A percentile compares a stretch with the other conserved stretches of the same genome.
Conservation (phyloP, 2,888 invertebrate species). For the Polyommatus iphigenia region DNA sequence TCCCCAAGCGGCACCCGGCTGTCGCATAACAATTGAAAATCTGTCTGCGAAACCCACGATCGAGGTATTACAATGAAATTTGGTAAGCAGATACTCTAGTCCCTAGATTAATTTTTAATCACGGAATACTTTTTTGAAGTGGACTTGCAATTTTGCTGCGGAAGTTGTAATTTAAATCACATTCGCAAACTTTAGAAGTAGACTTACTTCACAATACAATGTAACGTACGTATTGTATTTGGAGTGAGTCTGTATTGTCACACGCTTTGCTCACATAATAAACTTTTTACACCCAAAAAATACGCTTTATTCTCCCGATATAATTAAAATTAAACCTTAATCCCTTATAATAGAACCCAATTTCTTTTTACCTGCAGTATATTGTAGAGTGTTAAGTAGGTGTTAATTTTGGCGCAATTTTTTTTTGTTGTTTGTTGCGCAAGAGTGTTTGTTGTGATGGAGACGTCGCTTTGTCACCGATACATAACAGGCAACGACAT, state of each 20-base stretch:
- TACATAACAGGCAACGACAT: neutral
- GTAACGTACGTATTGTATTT: neutral
- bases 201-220: neutral
- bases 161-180: neutral
- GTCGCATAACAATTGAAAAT: too few species aligned
- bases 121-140: neutral
- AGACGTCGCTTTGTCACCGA: conserved; percentile 34
- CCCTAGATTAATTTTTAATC: too few species aligned
- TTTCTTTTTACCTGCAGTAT: neutral
- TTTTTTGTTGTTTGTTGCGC: conserved; percentile 52
- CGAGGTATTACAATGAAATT: too few species aligned
- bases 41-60: too few species aligned
- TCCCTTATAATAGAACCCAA: neutral
- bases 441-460: conserved; percentile 45
- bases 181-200: neutral
- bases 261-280: neutral
- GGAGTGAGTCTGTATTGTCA: conserved; percentile 1
- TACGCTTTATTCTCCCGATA: neutral
- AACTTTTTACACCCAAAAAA: conserved; percentile 3
- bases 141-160: neutral
- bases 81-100: too few species aligned
- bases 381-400: conserved; percentile 41
- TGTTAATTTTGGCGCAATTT: conserved; percentile 55
- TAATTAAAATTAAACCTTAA: neutral
- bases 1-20: too few species aligned